Evolutionary conservation across 2,113 vertebrate genomes (phyloP).

Genomic region (Plecotus auritus): DNA sequence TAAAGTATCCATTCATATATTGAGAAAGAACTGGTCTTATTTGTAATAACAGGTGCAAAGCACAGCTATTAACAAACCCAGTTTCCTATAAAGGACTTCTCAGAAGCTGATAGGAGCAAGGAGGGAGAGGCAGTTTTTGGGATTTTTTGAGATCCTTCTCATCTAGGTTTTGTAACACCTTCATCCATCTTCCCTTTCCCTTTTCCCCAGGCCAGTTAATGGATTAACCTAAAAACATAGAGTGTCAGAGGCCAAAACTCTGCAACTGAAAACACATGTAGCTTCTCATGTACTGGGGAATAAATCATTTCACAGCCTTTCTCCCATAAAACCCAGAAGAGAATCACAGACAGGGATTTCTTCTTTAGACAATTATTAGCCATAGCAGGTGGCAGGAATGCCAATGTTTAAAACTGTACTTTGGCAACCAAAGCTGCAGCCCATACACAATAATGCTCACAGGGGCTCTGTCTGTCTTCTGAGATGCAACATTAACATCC

Average conservation of each 20-base stretch:
- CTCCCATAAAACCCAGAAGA: slow-evolving; percentile 9
- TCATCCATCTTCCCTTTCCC: slow-evolving; percentile 43
- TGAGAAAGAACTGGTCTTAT: neutral
- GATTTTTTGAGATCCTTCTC: neutral
- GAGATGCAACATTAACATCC: neutral
- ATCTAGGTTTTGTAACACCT: slow-evolving; percentile 11
- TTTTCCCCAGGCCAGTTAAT: slow-evolving; percentile 37
- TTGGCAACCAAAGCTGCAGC: neutral
- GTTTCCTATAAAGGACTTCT: neutral
- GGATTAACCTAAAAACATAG: slow-evolving; percentile 22
- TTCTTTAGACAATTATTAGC: slow-evolving; percentile 39
- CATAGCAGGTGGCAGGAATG: slow-evolving; percentile 40
- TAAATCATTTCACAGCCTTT: slow-evolving; percentile 46
- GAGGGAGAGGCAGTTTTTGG: neutral
- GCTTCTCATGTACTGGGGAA: slow-evolving; percentile 44
- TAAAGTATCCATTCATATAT: neutral
- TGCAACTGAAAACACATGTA: neutral
- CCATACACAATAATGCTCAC: neutral
- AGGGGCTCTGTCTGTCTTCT: neutral
- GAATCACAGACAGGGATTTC: slow-evolving; percentile 17
- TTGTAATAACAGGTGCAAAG: neutral
- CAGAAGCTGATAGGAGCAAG: neutral
- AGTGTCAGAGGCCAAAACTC: slow-evolving; percentile 55
- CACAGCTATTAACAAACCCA: neutral
- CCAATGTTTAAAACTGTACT: slow-evolving; percentile 17